Base-by-base conservation (phyloP, 2,797 vertebrate species). In the Sparus aurata region DNA sequence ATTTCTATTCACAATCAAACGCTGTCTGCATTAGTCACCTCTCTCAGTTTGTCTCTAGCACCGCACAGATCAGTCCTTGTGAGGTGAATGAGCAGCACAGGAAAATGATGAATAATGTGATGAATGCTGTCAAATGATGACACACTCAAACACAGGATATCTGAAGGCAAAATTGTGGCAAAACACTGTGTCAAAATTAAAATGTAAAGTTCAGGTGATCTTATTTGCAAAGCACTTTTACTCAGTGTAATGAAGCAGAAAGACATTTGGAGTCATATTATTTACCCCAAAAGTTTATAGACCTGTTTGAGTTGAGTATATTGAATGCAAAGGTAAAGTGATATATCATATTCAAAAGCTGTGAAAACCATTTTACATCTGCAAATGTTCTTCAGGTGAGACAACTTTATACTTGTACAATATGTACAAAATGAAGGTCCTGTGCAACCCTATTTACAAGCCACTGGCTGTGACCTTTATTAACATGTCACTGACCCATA, bases 11-110 rank as follows among this genome's bases (percentile, higher is more conserved):
- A 78, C 57, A 75, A 61, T 47, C 1, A 13, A 77, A 63, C 15
- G 1, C 25, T n/a, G 22, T 49, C 45, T 80, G 52, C 46, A 77
- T 90, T 81, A 87, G 82, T 88, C 85, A 75, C 59, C 43, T 67
- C 63, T 58, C 60, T 22, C 15, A n/a, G 5, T 38, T 65, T 27
- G n/a, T 77, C 73, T 80, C 60, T 22, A 75, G 82, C 75, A 57
- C 55, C 70, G 30, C 46, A 85, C 72, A 75, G 54, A 47, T 22
- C 59, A 72, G 75, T 66, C 80, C 46, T 70, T 67, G 15, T 50
- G 46, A 64, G 45, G 46, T 50, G 58, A 82, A 72, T 46, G 72
- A 81, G 59, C 11, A 20, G 53, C 18, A 59, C 25, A 25, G 69
- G 55, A 34, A 67, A 58, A 55, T 12, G 4, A 69, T 22, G 50